A percentile compares a stretch with the other conserved stretches of the same genome.
phyloP scores from a whole-genome alignment of 2,113 vertebrate species.

The Symphodus melops region DNA sequence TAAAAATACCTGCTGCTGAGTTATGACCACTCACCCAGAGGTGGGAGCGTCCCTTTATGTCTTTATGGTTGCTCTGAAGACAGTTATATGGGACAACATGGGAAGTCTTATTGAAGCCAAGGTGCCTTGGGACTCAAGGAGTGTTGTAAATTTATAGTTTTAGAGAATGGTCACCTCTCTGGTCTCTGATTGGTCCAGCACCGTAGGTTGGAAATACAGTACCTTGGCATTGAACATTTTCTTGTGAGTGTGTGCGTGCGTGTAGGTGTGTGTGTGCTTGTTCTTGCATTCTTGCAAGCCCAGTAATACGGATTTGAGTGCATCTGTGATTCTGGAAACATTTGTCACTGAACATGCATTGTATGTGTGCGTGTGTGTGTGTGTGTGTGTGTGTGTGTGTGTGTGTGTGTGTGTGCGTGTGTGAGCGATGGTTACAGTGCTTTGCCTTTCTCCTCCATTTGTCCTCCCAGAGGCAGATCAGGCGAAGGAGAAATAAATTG shows the following conservation, averaged over 20 bases:
- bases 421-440: conserved; percentile 56
- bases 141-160: conserved; percentile 69
- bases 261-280: conserved; percentile 3
- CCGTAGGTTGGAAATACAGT: conserved; percentile 30
- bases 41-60: conserved; percentile 73
- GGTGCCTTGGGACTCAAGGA: conserved; percentile 62
- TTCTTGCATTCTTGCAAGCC: not conserved
- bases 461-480: conserved; percentile 80
- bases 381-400: conserved; percentile 24
- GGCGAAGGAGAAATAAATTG: conserved; percentile 79
- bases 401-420: conserved; percentile 34
- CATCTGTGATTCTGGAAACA: conserved; percentile 37
- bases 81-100: conserved; percentile 76
- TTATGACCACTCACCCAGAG: conserved; percentile 75
- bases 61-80: conserved; percentile 74
- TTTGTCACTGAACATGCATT: conserved; percentile 33
- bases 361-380: conserved; percentile 21
- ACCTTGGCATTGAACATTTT: conserved; percentile 25
- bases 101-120: conserved; percentile 69
- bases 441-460: conserved; percentile 79
- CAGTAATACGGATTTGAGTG: conserved; percentile 52
- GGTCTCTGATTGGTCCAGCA: conserved; percentile 51
- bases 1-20: conserved; percentile 74
- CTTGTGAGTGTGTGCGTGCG: conserved; percentile 8
- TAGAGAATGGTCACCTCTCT: conserved; percentile 48